Percentiles rank a stretch among this genome's conserved stretches.
phyloP scores from a whole-genome alignment of 2,797 vertebrate species.

The Limnodromus scolopaceus region DNA sequence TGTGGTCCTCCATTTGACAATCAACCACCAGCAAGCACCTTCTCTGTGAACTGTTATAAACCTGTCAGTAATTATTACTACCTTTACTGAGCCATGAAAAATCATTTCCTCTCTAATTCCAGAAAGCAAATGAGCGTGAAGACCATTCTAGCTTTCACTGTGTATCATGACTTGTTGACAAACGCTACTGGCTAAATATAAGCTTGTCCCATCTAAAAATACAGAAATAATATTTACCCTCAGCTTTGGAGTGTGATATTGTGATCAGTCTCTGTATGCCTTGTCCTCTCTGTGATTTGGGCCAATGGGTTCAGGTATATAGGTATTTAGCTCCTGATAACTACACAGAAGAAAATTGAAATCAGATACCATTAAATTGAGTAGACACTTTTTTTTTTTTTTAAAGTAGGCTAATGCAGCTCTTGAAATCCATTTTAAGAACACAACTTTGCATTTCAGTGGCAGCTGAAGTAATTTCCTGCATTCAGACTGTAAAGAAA shows the following conservation, averaged over 20 bases:
- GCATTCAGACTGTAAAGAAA: background rate
- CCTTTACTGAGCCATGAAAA: slow-evolving; percentile 60
- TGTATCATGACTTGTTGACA: background rate
- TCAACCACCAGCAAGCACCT: background rate
- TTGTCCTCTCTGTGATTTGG: background rate
- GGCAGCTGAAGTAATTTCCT: background rate
- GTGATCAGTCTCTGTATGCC: background rate
- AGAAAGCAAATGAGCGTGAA: slow-evolving; percentile 33
- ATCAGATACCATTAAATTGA: background rate
- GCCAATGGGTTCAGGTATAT: background rate
- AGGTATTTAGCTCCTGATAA: background rate
- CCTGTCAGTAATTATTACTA: slow-evolving; percentile 40
- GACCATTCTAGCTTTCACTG: background rate
- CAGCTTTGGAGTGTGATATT: background rate
- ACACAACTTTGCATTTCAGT: background rate
- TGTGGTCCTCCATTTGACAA: background rate
- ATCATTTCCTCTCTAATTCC: slow-evolving; percentile 56
- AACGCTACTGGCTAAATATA: background rate
- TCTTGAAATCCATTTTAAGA: background rate
- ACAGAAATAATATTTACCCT: background rate
- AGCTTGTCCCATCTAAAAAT: background rate
- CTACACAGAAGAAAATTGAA: background rate
- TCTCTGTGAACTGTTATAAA: slow-evolving; percentile 6
- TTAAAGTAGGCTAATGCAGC: background rate
- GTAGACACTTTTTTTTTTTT: background rate